Percentiles rank a stretch among this genome's conserved stretches.
Conservation (phyloP, 2,797 vertebrate species). For the Sebastes cheni region DNA sequence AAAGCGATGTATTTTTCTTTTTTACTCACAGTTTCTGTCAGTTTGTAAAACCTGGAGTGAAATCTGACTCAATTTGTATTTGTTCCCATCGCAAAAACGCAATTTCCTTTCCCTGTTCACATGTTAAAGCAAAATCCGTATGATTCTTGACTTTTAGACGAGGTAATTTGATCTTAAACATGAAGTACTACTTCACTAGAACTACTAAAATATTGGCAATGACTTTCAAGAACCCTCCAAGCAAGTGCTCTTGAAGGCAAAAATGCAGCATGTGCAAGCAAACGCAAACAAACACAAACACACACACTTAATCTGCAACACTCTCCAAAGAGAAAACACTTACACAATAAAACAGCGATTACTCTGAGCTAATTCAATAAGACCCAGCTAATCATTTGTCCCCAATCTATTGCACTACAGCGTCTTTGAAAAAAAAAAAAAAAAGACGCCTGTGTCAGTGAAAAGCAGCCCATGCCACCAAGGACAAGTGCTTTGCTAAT, state of each 20-base stretch:
- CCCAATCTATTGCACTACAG: constrained; percentile 26
- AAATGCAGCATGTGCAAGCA: not conserved
- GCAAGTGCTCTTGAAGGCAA: not conserved
- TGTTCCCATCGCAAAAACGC: not conserved
- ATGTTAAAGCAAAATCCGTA: not conserved
- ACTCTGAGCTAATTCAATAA: constrained; percentile 57
- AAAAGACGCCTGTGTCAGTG: not conserved
- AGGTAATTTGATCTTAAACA: constrained; percentile 19
- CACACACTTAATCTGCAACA: constrained; percentile 39
- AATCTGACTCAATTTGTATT: not conserved
- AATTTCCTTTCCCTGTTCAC: not conserved
- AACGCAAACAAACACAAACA: not conserved
- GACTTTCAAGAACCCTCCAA: not conserved
- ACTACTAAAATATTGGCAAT: not conserved
- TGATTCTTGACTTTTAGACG: not conserved
- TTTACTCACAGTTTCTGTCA: not conserved
- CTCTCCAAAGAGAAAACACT: constrained; percentile 53
- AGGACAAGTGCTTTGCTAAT: constrained; percentile 54
- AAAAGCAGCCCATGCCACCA: constrained; percentile 42
- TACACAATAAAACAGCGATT: constrained; percentile 55
- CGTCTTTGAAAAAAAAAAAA: not conserved
- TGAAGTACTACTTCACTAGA: no score
- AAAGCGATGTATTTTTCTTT: not conserved
- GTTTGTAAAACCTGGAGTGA: no score
- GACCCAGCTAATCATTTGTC: constrained; percentile 47